phyloP scores from a whole-genome alignment of 2,113 vertebrate genomes.

The Helogale parvula region DNA sequence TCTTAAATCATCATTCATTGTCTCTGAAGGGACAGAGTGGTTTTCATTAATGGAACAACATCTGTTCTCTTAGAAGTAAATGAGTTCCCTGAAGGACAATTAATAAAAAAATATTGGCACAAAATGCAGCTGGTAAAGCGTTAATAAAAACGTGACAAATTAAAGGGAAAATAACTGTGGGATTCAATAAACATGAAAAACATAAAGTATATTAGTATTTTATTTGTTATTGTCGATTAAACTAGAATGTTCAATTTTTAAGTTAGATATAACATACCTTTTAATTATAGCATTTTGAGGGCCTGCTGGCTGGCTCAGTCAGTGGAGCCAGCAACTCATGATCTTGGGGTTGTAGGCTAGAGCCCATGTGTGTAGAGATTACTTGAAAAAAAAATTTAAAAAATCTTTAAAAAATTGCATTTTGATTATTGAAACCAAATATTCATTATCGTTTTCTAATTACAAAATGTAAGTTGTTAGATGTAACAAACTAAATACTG shows the following conservation, averaged over 20 bases:
- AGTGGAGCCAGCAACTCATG: background rate
- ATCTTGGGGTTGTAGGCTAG: background rate
- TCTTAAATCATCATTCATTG: constrained; percentile 74
- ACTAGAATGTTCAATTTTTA: constrained; percentile 46
- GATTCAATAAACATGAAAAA: constrained; percentile 12
- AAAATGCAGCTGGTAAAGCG: constrained; percentile 75
- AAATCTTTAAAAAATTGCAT: background rate
- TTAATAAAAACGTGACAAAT: constrained; percentile 70
- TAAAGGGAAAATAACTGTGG: constrained; percentile 23
- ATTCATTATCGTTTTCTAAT: background rate
- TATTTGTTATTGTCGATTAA: constrained; percentile 20
- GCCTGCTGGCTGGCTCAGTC: background rate
- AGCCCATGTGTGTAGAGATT: background rate
- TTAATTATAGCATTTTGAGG: background rate
- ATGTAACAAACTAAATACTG: background rate
- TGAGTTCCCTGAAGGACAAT: constrained; percentile 78
- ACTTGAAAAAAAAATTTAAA: background rate
- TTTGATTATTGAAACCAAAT: background rate
- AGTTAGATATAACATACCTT: background rate
- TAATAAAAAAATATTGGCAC: constrained; percentile 82
- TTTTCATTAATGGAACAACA: constrained; percentile 81
- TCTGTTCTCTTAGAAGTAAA: constrained; percentile 82
- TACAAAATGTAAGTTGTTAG: background rate
- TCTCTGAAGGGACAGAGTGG: constrained; percentile 67
- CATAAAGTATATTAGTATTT: background rate